Evolutionary conservation across 2,113 vertebrate species (phyloP), one percentile per base, ranked within the genome.

Genomic region (Asarcornis scutulata): DNA sequence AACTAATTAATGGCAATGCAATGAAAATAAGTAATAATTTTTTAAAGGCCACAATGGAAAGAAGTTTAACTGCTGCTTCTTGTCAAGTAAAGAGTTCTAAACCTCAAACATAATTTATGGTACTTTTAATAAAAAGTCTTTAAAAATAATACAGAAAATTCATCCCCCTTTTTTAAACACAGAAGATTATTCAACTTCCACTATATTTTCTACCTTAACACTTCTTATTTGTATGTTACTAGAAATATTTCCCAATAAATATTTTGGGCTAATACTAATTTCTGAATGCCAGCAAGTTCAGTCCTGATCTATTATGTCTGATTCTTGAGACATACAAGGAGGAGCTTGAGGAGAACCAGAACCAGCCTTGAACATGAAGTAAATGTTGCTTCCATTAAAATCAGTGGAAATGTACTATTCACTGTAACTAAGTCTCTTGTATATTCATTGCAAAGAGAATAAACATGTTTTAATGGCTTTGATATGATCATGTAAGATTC

Each of bases 1-100:
- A 91, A 86, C 10, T 75, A 96, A 91, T 83, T 72, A 89, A 86
- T 79, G 34, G 16, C 36, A 88, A 83, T 38, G 48, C 26, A 93
- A 79, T 67, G 36, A 93, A 93, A 93, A 75, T 17, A 3, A 88
- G 60, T 20, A 52, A 75, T 75, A 58, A 18, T 44, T 88, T 85
- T 93, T 88, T 62, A 71, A 91, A 83, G 42, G 29, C 52, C 76
- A 67, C 50, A 31, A 25, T 75, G 32, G 32, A 75, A 93, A 93
- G 67, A 83, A 93, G 21, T 20, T 62, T 66, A 75, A 48, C 26
- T 48, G 9, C 20, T 86, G 62, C 25, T 62, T 48, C n/a, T 62
- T 79, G 13, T 71, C 86, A 84, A 59, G 16, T 32, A 74, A 42
- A 74, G n/a, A 21, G 18, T n/a, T 91, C 22, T 26, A 66, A 66